Evolutionary conservation across 2,797 vertebrate species (phyloP).

Genomic region (Margarornis squamiger): DNA sequence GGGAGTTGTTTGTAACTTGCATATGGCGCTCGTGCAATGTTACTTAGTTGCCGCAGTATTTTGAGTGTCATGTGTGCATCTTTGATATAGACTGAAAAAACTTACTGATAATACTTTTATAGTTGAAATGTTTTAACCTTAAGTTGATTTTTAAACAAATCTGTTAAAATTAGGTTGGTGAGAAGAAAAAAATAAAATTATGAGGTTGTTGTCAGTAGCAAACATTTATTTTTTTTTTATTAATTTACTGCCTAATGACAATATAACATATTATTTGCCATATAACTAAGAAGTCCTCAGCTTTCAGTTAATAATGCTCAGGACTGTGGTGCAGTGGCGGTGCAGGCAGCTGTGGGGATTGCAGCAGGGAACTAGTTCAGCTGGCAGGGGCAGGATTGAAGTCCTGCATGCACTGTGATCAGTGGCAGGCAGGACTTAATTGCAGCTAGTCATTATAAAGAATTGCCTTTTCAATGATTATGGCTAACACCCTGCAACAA

Average conservation of each 20-base stretch:
- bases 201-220: background rate
- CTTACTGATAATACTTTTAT: background rate
- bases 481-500: background rate
- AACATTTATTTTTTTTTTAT: background rate
- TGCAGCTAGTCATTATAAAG: background rate
- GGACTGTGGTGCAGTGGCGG: background rate
- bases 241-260: background rate
- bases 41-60: background rate
- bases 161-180: background rate
- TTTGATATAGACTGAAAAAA: background rate
- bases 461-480: background rate
- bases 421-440: background rate
- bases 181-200: background rate
- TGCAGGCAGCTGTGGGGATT: background rate
- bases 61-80: background rate
- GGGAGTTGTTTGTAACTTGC: background rate
- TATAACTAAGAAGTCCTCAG: background rate
- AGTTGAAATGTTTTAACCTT: background rate
- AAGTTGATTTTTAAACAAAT: background rate
- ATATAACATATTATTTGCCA: background rate
- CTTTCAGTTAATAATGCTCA: background rate
- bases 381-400: background rate
- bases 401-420: background rate
- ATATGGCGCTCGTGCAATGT: background rate
- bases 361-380: background rate